phyloP scores from a whole-genome alignment of 2,888 invertebrate species.

The Desoria tigrina region DNA sequence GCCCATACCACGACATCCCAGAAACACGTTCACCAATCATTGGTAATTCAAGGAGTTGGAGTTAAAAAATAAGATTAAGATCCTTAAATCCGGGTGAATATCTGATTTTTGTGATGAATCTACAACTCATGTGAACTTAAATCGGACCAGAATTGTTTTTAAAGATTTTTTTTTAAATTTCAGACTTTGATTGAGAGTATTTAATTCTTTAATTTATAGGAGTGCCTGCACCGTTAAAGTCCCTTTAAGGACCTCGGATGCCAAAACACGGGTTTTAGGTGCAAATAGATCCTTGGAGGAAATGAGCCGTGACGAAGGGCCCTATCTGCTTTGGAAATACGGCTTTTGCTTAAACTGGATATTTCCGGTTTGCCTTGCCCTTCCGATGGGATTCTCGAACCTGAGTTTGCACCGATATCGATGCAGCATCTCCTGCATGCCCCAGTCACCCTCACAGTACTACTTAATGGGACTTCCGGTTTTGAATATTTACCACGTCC shows the following conservation, averaged over 20 bases:
- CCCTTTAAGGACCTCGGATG: conserved; percentile 22
- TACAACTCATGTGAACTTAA: too few species aligned
- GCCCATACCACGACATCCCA: conserved; percentile 33
- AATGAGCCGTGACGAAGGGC: conserved; percentile 24
- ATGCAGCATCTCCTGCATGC: conserved; percentile 33
- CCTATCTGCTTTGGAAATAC: conserved; percentile 37
- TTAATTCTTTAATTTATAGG: too few species aligned
- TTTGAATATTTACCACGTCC: conserved; percentile 35
- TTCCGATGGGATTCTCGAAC: conserved; percentile 16
- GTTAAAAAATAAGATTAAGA: background rate
- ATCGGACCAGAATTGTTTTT: too few species aligned
- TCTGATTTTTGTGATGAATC: too few species aligned
- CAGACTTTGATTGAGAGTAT: too few species aligned
- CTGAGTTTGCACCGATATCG: conserved; percentile 32
- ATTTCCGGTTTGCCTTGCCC: conserved; percentile 24
- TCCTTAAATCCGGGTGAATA: too few species aligned
- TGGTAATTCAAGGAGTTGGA: conserved; percentile 25
- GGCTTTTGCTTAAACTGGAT: conserved; percentile 29
- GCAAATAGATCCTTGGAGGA: conserved; percentile 26
- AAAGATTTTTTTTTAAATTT: too few species aligned
- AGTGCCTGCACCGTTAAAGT: conserved; percentile 37
- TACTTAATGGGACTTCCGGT: conserved; percentile 32
- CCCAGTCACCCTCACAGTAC: conserved; percentile 31
- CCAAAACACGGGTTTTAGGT: conserved; percentile 23
- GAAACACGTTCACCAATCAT: conserved; percentile 33